Conservation (phyloP, 2,888 invertebrate species). For the Andrena bicolor region DNA sequence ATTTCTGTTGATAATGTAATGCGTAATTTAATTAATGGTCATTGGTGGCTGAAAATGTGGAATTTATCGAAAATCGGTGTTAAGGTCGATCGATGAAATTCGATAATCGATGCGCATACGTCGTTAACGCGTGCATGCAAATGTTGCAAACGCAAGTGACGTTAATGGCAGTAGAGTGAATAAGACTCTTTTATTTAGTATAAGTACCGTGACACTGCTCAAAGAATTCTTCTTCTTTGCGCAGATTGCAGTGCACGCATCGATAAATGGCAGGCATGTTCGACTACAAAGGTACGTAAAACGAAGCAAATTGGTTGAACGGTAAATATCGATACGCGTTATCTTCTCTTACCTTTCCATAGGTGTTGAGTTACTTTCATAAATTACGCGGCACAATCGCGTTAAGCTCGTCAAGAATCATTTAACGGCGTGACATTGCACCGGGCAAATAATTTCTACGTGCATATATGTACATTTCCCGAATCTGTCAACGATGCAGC, state of each 20-base stretch:
- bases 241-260: conserved; percentile 18
- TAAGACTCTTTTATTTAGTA: neutral
- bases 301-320: too few species aligned
- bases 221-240: conserved; percentile 21
- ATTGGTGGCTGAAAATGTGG: neutral
- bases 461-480: neutral
- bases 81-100: conserved; percentile 22
- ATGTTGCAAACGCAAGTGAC: neutral
- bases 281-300: conserved; percentile 47
- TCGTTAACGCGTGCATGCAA: neutral
- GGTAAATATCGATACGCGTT: neutral
- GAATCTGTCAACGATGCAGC: neutral
- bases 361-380: neutral
- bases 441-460: neutral
- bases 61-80: neutral
- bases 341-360: neutral
- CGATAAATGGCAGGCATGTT: conserved; percentile 28
- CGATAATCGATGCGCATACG: neutral
- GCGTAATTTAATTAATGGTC: neutral
- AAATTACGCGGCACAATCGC: too few species aligned
- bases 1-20: too few species aligned
- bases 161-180: neutral
- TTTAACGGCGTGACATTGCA: neutral
- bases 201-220: neutral
- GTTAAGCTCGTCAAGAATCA: neutral